Evolutionary conservation across 2,888 invertebrate species (phyloP), one percentile per base, ranked within the genome.

Genomic region (Lochmaea crataegi): DNA sequence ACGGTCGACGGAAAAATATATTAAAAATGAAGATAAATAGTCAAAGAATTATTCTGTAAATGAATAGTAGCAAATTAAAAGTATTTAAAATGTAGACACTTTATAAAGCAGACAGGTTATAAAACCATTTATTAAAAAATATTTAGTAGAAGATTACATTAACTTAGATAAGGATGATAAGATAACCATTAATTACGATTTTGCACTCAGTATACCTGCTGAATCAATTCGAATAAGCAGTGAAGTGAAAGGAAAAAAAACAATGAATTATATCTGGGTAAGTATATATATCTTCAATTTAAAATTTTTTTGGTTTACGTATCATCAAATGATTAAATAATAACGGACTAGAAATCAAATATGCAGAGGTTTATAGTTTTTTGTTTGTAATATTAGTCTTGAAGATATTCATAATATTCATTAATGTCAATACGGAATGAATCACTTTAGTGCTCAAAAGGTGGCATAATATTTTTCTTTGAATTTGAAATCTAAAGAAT

Each of bases 91-190:
- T 32, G 6, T 32, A 32, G 6, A 32, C 32, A 38, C 1, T 7
- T 38, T 38, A 38, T 38, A 38, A 38, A 38, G 1, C 48, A 48
- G n/a, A 48, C n/a, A 48, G 48, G 48, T 48, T 48, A 48, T 48
- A 48, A 48, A 48, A n/a, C 48, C n/a, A n/a, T 7, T n/a, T n/a
- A 48, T n/a, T n/a, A 48, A 48, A 48, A 16, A 48, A n/a, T 57
- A 57, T 22, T 57, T 11, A 1, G 22, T 60, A n/a, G 42, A n/a
- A 38, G 41, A 16, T 38, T 18, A 12, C 16, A 66, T 67, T 58
- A 67, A 58, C 58, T 26, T 32, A 53, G 69, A 69, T 69, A 63
- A 69, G 32, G 10, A 32, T 65, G 69, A 69, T 69, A 69, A 69
- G 69, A 69, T 69, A 63, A 69, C 42, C 3, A 2, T 16, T 57